Base-by-base conservation (phyloP, 2,797 vertebrate genomes). In the Chelidonichthys spinosus region DNA sequence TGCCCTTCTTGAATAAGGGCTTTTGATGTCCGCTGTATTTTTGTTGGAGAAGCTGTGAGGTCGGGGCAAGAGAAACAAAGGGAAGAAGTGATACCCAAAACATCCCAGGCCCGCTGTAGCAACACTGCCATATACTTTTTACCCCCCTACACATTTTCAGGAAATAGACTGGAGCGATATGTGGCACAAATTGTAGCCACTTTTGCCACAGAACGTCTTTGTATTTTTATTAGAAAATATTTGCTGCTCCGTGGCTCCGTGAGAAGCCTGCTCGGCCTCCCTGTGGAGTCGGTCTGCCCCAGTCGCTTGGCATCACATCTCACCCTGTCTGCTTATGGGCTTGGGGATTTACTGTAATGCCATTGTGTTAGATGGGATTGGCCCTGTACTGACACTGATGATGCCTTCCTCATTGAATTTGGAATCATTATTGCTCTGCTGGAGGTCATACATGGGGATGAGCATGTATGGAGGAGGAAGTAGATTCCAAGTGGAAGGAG, bases 1-100 rank as follows among this genome's bases (percentile, higher is more conserved):
- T 74, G 93, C 93, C 92, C 94, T 95, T 95, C 93, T 95, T 93
- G 91, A 94, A 94, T 74, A 93, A 94, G 94, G 94, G 94, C 90
- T 87, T 91, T 93, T 92, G 90, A 94, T 93, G 92, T 92, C 91
- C 78, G 83, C 86, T 92, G 85, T 94, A 89, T 94, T 94, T 92
- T 92, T 92, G 92, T 90, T 89, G 87, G 87, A 87, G 90, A 82
- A 63, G 84, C 74, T 2, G 83, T 84, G 85, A 72, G 90, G 90
- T 89, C 71, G 73, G 84, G 82, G 87, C 85, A 86, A 87, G 87
- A 83, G 82, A 83, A 86, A 74, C 55, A 80, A 84, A 87, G 74
- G 79, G 69, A 84, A 82, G 87, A 84, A 92, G 78, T 90, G 91
- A 53, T 87, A 89, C 87, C 89, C 79, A 11, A 81, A 72, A 83